Base-by-base conservation (phyloP, 2,888 invertebrate genomes). In the Trichopoda pennipes region DNA sequence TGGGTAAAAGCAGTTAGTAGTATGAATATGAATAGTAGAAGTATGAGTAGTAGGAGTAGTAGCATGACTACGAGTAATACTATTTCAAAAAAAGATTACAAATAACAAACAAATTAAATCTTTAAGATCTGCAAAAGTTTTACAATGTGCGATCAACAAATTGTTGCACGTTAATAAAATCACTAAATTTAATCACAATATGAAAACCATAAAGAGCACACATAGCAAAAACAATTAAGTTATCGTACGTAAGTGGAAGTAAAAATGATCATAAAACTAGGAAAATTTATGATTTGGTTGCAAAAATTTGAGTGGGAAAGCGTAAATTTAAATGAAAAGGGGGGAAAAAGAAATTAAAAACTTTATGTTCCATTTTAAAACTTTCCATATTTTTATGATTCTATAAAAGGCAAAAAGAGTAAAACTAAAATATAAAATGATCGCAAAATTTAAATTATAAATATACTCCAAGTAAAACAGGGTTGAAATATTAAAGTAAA, bases 61-160 rank as follows among this genome's bases (percentile, higher is more conserved):
- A n/a, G n/a, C n/a, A n/a, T n/a, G n/a, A n/a, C n/a, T n/a, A n/a
- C n/a, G n/a, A n/a, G n/a, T n/a, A n/a, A n/a, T n/a, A n/a, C n/a
- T n/a, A n/a, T n/a, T n/a, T n/a, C n/a, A n/a, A n/a, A n/a, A n/a
- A n/a, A n/a, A n/a, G n/a, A n/a, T n/a, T n/a, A n/a, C n/a, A n/a
- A 70, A 56, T 42, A 38, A 38, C 2, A 12, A 6, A 47, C 47
- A 61, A 66, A 74, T 28, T 68, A 79, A 32, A 51, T 32, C 38
- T 82, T 82, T 72, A 79, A 42, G 66, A 75, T 75, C 75, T 72
- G 72, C 72, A 68, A 75, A 82, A 66, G 51, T 66, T 58, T 56
- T 64, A 3, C 55, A 63, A 63, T 64, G 44, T 60, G 51, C 42
- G 44, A 47, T 49, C 49, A 49, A 58, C 47, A 73, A 78, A 61